Evolutionary conservation across 2,888 invertebrate genomes (phyloP), one percentile per base, ranked within the genome.

Genomic region (Cyclophora punctaria): DNA sequence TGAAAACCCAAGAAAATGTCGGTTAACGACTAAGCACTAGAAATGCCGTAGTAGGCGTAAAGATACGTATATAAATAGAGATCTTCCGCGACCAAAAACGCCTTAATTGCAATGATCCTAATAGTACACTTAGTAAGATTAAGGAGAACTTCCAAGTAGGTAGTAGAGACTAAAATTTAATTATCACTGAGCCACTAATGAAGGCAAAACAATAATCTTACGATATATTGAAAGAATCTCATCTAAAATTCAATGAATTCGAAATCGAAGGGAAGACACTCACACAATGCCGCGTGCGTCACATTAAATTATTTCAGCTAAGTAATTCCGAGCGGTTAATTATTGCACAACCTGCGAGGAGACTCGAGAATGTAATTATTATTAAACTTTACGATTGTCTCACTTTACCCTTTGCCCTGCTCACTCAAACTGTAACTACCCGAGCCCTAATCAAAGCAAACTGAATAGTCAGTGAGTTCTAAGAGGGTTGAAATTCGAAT

Each of bases 311-410:
- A 88, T 88, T 87, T 87, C 87, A 76, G 78, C 87, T 88, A 86
- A 87, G 88, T 88, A 87, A 88, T 88, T 85, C 84, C 77, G 82
- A 83, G 85, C 84, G 86, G 88, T 88, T 88, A 88, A 88, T 88
- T 88, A 87, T 85, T 85, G 85, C 80, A 83, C 83, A 83, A 82
- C 81, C 83, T 83, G 83, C 78, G 82, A 84, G 81, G 83, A 82
- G 86, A 87, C 86, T 83, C 83, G 87, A 85, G 85, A 87, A 87
- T 87, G 86, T 88, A 88, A 88, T 88, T 88, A 88, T 88, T 88
- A 88, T 88, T 88, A 87, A 88, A 88, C 81, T 88, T 87, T 87
- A 87, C 88, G 87, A 88, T 88, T 88, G 88, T 88, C 86, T 88
- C 87, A 86, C 83, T 85, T 86, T 84, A 87, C 87, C 88, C 83